Evolutionary conservation across 2,113 vertebrate species (phyloP), one percentile per base, ranked within the genome.

Genomic region (Calonectris borealis): DNA sequence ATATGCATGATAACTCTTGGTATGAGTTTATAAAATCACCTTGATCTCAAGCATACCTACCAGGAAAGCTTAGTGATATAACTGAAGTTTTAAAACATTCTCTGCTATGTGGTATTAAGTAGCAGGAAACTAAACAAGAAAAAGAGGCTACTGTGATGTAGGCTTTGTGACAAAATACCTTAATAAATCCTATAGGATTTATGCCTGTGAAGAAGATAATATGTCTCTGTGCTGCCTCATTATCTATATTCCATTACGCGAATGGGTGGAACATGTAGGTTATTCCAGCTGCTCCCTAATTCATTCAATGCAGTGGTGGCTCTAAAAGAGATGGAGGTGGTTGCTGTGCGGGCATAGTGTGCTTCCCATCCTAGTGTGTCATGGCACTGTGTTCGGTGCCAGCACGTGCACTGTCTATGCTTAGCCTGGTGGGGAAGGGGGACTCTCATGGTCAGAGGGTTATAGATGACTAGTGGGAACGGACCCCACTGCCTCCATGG

Each of bases 351-450:
- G 24, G 6, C 16, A 36, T 0, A 46, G 16, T 0, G 1, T 31
- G 2, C 10, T 55, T n/a, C 29, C n/a, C 27, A 40, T 31, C 38
- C 34, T 46, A 29, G 14, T 48, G 8, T 26, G 38, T 40, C 25
- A 9, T 0, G 1, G 12, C 11, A 42, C 26, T 1, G 0, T 18
- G 4, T 32, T 40, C 1, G 1, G 27, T 40, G 32, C 13, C 42
- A 80, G 46, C 3, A 1, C 0, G 1, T 40, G 25, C 2, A 2
- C 18, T 0, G 0, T 25, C 32, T 36, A 51, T 0, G 1, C 15
- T 68, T 29, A 49, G 38, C 29, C 22, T 31, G 4, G 2, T 11
- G 26, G 29, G 11, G 9, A 81, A 55, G 26, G 3, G 14, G 9
- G 6, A 36, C 9, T 81, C 10, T 21, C 16, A 7, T 10, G 54